phyloP scores from a whole-genome alignment of 2,888 invertebrate species.

The Erebia aethiops region DNA sequence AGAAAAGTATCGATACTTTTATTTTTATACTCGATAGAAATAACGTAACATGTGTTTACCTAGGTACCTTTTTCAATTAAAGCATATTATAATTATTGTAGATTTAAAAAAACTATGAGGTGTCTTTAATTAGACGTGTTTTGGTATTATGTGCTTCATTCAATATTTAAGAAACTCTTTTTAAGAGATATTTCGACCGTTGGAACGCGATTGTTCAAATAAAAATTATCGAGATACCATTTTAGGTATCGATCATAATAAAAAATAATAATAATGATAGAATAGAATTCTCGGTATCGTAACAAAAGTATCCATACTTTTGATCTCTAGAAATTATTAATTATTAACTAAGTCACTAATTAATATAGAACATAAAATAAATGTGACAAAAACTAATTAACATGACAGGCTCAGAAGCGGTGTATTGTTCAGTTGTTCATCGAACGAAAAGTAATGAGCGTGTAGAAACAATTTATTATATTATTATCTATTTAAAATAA shows the following conservation, averaged over 20 bases:
- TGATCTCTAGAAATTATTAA: slow-evolving; percentile 46
- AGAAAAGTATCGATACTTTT: slow-evolving; percentile 7
- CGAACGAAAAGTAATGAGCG: slow-evolving; percentile 48
- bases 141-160: too few relatives aligned
- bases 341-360: slow-evolving; percentile 63
- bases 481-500: slow-evolving; percentile 65
- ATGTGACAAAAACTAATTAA: slow-evolving; percentile 47
- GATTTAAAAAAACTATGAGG: too few relatives aligned
- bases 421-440: slow-evolving; percentile 16
- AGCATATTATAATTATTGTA: too few relatives aligned
- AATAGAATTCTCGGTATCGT: background rate
- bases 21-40: background rate
- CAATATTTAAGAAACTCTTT: too few relatives aligned
- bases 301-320: slow-evolving; percentile 1
- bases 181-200: too few relatives aligned
- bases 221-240: too few relatives aligned
- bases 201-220: too few relatives aligned
- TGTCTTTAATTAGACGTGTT: too few relatives aligned
- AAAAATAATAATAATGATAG: too few relatives aligned
- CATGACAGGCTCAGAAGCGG: slow-evolving; percentile 55
- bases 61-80: too few relatives aligned
- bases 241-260: background rate
- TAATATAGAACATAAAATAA: slow-evolving; percentile 47
- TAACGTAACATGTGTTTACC: background rate
- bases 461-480: slow-evolving; percentile 75